These are phyloP conservation scores for Hipparchia semele DNA, from an alignment of 2,888 invertebrate species.

Conservation along the genomic window DNA sequence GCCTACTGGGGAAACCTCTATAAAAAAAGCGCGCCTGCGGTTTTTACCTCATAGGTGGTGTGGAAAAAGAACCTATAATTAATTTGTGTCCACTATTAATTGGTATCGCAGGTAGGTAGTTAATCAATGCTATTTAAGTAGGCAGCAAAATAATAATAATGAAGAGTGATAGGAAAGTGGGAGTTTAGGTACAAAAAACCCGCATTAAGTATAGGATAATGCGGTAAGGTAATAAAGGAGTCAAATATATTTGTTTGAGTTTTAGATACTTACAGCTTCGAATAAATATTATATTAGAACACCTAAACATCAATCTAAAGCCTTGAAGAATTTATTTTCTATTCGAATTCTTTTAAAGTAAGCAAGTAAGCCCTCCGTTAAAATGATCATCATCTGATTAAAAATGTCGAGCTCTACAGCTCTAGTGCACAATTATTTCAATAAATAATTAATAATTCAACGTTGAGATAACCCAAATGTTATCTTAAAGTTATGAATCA, in stretches of 20 bases:
- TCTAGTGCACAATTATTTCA: not conserved
- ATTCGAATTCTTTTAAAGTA: not conserved
- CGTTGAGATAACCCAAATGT: slow-evolving; percentile 17
- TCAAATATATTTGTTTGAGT: too few relatives aligned
- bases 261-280: too few relatives aligned
- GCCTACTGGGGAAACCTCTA: slow-evolving; percentile 80
- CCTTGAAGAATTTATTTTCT: not conserved
- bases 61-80: slow-evolving; percentile 67
- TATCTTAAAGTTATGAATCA: slow-evolving; percentile 6
- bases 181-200: too few relatives aligned
- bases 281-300: too few relatives aligned
- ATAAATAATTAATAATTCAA: slow-evolving; percentile 5
- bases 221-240: too few relatives aligned
- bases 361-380: not conserved
- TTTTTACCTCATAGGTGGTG: slow-evolving; percentile 80
- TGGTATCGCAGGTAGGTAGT: too few relatives aligned
- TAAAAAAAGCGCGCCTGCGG: slow-evolving; percentile 78
- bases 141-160: not conserved
- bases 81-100: not conserved
- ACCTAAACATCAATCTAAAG: too few relatives aligned
- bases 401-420: not conserved
- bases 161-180: too few relatives aligned
- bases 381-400: not conserved
- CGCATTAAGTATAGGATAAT: too few relatives aligned
- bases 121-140: not conserved